phyloP scores from a whole-genome alignment of 2,888 invertebrate genomes.

The Nowickia ferox region DNA sequence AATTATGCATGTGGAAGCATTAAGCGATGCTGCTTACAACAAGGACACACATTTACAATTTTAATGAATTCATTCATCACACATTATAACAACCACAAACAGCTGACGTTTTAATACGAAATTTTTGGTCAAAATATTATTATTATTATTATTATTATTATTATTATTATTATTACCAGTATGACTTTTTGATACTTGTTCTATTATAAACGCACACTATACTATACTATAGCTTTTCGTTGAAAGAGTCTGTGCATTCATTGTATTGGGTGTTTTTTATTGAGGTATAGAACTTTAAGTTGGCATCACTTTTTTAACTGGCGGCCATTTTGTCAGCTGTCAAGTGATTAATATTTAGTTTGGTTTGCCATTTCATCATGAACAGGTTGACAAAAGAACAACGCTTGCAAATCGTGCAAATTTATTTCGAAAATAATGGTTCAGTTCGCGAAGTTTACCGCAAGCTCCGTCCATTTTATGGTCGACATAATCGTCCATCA shows the following conservation, averaged over 20 bases:
- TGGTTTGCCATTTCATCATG: too few species aligned
- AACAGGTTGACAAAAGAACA: too few species aligned
- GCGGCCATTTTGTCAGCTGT: too few species aligned
- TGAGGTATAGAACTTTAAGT: too few species aligned
- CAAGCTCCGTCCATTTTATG: too few species aligned
- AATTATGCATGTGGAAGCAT: background rate
- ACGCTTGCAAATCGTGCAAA: too few species aligned
- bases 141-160: background rate
- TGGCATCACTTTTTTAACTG: too few species aligned
- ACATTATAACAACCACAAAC: constrained; percentile 45
- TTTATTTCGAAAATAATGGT: too few species aligned
- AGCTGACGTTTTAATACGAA: constrained; percentile 56
- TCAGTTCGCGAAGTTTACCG: too few species aligned
- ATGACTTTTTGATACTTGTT: background rate
- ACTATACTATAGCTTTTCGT: background rate
- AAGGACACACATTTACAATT: constrained; percentile 24
- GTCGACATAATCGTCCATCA: too few species aligned
- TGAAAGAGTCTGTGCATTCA: background rate
- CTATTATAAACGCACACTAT: background rate
- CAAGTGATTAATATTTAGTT: too few species aligned
- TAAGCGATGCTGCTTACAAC: background rate
- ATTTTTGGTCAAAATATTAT: constrained; percentile 52
- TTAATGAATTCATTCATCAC: constrained; percentile 54
- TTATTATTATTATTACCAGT: background rate
- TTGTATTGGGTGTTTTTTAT: too few species aligned